phyloP scores from a whole-genome alignment of 2,888 invertebrate species.

The Meiosimyza platycephala region DNA sequence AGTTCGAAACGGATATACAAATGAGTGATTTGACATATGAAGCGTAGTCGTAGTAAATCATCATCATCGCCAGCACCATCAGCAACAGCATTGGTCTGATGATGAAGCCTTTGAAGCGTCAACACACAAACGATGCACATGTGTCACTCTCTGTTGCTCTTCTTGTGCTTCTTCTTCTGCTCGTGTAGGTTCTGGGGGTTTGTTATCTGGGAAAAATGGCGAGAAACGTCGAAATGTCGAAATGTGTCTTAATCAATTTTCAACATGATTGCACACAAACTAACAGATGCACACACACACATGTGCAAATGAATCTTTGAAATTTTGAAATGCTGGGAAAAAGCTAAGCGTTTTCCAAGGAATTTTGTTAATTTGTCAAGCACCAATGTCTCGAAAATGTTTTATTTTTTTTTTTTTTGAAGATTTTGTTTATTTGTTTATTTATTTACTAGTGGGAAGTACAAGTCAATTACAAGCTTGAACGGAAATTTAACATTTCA shows the following conservation, averaged over 20 bases:
- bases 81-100: constrained; percentile 4
- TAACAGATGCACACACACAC: background rate
- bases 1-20: constrained; percentile 31
- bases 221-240: constrained; percentile 53
- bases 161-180: background rate
- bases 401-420: background rate
- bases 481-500: constrained; percentile 66
- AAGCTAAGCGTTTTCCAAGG: constrained; percentile 10
- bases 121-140: constrained; percentile 27
- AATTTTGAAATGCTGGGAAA: background rate
- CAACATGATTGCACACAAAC: constrained; percentile 39
- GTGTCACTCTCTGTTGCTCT: constrained; percentile 18
- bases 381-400: background rate
- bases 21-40: constrained; percentile 39
- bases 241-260: constrained; percentile 61
- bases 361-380: background rate
- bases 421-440: background rate
- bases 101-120: background rate
- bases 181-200: background rate
- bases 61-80: constrained; percentile 11
- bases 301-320: background rate
- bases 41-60: constrained; percentile 21
- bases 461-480: constrained; percentile 65
- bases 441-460: background rate
- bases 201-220: constrained; percentile 36